A percentile compares a stretch with the other conserved stretches of the same genome.
Evolutionary conservation across 2,888 invertebrate genomes (phyloP).

Genomic region (Erebia palarica): DNA sequence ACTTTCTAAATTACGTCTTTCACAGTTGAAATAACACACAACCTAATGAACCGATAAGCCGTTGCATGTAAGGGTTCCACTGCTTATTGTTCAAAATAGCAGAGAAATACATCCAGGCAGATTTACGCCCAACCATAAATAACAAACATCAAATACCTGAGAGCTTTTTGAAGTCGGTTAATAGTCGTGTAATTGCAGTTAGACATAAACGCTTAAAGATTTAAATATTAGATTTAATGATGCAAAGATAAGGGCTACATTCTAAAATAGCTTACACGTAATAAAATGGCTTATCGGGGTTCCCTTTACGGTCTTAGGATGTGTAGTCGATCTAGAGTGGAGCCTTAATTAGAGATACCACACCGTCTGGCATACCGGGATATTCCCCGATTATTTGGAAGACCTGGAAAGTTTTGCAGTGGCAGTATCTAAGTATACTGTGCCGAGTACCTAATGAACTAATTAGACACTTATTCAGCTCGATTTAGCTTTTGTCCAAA

Average conservation of each 20-base stretch:
- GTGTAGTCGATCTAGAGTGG: conserved; percentile 21
- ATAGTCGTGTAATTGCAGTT: conserved; percentile 18
- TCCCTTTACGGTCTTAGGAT: conserved; percentile 27
- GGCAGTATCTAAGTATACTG: no score
- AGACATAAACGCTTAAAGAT: conserved; percentile 17
- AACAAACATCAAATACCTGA: conserved; percentile 13
- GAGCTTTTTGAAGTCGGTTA: conserved; percentile 15
- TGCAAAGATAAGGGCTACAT: conserved; percentile 18
- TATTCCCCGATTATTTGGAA: neutral
- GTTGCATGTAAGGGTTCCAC: neutral
- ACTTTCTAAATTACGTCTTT: neutral
- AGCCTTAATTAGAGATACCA: conserved; percentile 9
- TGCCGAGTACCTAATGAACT: no score
- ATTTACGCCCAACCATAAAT: conserved; percentile 9
- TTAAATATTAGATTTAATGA: conserved; percentile 25
- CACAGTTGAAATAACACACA: neutral
- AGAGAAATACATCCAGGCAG: neutral
- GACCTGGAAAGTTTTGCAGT: neutral
- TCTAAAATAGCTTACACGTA: conserved; percentile 25
- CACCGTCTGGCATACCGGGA: neutral
- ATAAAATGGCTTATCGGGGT: conserved; percentile 28
- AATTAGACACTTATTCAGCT: no score
- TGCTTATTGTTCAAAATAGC: conserved; percentile 1
- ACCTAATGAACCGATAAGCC: neutral
- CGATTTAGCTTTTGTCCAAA: no score